These are phyloP conservation scores for Henricia sp. DNA, from an alignment of 53 echinoderm and acorn worm genomes.

Conservation along the genomic window DNA sequence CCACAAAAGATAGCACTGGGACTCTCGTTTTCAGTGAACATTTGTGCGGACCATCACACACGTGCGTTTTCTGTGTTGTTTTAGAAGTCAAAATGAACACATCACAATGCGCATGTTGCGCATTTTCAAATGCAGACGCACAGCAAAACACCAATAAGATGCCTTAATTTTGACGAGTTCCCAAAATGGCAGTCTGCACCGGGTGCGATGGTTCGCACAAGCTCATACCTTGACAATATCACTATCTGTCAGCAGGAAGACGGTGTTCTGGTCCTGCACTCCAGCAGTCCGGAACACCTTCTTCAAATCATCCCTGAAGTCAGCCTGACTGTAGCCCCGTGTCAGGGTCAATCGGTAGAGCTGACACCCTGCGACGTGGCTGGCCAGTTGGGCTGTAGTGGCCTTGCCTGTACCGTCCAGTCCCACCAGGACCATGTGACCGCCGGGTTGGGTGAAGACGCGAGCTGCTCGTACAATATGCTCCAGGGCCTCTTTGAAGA, in stretches of 20 bases:
- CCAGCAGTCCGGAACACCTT: slow-evolving; percentile 86
- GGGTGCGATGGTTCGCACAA: no score
- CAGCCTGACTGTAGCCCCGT: slow-evolving; percentile 86
- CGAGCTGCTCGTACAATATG: slow-evolving; percentile 93
- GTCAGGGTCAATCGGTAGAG: slow-evolving; percentile 93
- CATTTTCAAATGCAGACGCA: no score
- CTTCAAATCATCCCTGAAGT: slow-evolving; percentile 96
- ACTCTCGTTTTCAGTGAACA: no score
- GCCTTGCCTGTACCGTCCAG: slow-evolving; percentile 96
- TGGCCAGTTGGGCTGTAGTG: slow-evolving; percentile 90
- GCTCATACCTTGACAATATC: slow-evolving; percentile 88
- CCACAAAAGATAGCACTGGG: no score
- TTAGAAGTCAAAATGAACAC: no score
- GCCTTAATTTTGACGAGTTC: no score
- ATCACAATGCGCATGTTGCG: no score
- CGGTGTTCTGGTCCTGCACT: slow-evolving; percentile 82
- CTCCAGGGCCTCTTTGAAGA: slow-evolving; percentile 97
- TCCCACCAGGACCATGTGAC: slow-evolving; percentile 97
- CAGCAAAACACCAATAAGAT: no score
- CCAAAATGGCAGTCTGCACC: no score
- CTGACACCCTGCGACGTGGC: slow-evolving; percentile 88
- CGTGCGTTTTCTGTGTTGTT: no score
- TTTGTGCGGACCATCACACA: no score
- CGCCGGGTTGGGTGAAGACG: slow-evolving; percentile 97
- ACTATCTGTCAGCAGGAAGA: slow-evolving; percentile 95